Base-by-base conservation (phyloP, 2,888 invertebrate species). In the Tiphia femorata region DNA sequence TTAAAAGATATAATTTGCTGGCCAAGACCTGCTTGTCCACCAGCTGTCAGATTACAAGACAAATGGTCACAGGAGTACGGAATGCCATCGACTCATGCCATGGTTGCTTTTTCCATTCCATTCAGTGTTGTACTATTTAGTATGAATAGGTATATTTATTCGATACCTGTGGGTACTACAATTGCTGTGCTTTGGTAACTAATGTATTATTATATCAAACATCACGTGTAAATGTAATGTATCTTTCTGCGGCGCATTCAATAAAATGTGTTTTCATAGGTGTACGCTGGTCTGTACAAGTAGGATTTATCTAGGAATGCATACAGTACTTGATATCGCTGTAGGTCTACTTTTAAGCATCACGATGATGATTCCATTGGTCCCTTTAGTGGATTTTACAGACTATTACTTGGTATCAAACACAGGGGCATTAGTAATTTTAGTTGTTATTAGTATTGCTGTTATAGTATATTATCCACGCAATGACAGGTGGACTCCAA, bases 1-100 rank as follows among this genome's bases (percentile, higher is more conserved):
- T 86, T 95, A 56, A 97, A 97, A 86, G 96, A 97, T 78, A 87
- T 96, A 58, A 88, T 97, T 53, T 85, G 91, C 62, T 93, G 93
- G 93, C 94, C 95, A 1, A 87, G 97, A 60, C 96, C 97, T 0
- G 88, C 91, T 0, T 87, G 87, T 52, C 93, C 92, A 47, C 96
- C 96, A 0, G 95, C 93, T 0, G 87, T 92, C 59, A 89, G 93
- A 70, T 83, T 97, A 37, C 96, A 96, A 80, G 88, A 89, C 40
- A 94, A 95, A 84, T 97, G 96, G 93, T 91, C 92, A 1, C 84
- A 93, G 69, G 97, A 97, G 80, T 96, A 95, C 85, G 96, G 96
- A 10, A 95, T 97, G 94, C 96, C 97, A 1, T 96, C 96, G 10
- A 96, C 96, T 1, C 96, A 96, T 84, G 95, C 96, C 5, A 95